These are phyloP conservation scores for Platorchestia sp. DNA, from an alignment of 1,140 invertebrate genomes.

Conservation along the genomic window DNA sequence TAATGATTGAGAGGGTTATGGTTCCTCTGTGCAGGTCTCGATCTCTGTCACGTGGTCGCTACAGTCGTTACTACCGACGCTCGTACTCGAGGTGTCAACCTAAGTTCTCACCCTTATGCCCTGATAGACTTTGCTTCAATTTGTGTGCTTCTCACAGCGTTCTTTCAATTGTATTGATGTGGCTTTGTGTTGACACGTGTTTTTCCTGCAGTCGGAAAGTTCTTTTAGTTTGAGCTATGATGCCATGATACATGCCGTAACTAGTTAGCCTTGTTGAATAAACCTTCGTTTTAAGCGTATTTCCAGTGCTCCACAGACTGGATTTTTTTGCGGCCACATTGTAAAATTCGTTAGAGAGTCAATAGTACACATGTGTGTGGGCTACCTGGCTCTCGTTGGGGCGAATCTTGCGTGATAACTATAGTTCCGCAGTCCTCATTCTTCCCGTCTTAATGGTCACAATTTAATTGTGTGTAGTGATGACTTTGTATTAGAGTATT, in stretches of 20 bases:
- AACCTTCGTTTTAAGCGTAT: too few relatives aligned
- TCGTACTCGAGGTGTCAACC: neutral
- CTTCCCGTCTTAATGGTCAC: too few relatives aligned
- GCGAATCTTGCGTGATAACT: too few relatives aligned
- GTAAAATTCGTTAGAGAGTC: too few relatives aligned
- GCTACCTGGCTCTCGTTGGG: too few relatives aligned
- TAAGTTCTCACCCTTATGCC: neutral
- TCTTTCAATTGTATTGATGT: neutral
- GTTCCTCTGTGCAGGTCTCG: constrained; percentile 35
- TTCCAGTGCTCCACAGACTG: too few relatives aligned
- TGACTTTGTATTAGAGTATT: too few relatives aligned
- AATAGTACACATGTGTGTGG: too few relatives aligned
- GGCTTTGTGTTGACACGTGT: neutral
- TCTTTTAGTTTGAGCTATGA: neutral
- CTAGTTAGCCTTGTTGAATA: neutral
- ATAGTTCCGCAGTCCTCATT: too few relatives aligned
- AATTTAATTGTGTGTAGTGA: too few relatives aligned
- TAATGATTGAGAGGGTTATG: constrained; percentile 22
- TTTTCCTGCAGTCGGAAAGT: neutral
- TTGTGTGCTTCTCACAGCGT: constrained; percentile 6
- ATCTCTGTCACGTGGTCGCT: constrained; percentile 40
- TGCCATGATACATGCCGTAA: neutral
- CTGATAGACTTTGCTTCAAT: neutral
- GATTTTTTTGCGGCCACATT: too few relatives aligned
- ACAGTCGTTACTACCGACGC: constrained; percentile 46